Conservation (phyloP, 2,888 invertebrate species). For the Plagiodera versicolora region DNA sequence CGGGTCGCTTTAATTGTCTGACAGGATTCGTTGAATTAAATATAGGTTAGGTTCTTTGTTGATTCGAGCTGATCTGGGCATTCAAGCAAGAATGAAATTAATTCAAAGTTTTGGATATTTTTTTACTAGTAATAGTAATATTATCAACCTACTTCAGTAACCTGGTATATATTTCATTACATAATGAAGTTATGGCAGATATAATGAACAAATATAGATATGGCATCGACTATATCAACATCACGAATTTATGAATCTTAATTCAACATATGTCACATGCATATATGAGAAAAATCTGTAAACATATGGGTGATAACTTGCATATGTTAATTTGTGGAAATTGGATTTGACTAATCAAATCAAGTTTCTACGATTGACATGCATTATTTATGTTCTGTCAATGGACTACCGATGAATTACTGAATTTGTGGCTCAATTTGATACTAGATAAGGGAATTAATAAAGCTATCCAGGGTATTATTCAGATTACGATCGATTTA, state of each 20-base stretch:
- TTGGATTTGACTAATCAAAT: background rate
- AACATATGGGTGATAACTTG: background rate
- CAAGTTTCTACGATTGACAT: background rate
- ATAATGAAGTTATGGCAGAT: background rate
- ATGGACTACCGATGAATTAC: background rate
- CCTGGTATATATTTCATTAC: too few relatives aligned
- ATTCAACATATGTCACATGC: background rate
- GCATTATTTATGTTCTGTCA: background rate
- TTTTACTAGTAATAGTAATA: too few relatives aligned
- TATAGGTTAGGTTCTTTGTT: too few relatives aligned
- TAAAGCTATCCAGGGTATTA: too few relatives aligned
- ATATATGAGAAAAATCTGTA: background rate
- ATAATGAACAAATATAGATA: background rate
- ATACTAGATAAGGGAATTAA: background rate
- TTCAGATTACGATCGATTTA: too few relatives aligned
- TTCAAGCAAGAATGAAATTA: too few relatives aligned
- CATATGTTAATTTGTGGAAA: constrained; percentile 1
- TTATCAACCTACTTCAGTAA: too few relatives aligned
- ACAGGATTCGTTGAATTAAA: too few relatives aligned
- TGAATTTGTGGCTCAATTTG: background rate
- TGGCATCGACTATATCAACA: background rate
- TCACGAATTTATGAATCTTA: background rate
- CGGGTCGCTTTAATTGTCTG: background rate
- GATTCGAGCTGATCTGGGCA: too few relatives aligned
- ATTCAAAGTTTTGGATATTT: too few relatives aligned